A percentile compares a stretch with the other conserved stretches of the same genome.
Evolutionary conservation across 2,888 invertebrate genomes (phyloP).

Genomic region (Aporophyla nigra): DNA sequence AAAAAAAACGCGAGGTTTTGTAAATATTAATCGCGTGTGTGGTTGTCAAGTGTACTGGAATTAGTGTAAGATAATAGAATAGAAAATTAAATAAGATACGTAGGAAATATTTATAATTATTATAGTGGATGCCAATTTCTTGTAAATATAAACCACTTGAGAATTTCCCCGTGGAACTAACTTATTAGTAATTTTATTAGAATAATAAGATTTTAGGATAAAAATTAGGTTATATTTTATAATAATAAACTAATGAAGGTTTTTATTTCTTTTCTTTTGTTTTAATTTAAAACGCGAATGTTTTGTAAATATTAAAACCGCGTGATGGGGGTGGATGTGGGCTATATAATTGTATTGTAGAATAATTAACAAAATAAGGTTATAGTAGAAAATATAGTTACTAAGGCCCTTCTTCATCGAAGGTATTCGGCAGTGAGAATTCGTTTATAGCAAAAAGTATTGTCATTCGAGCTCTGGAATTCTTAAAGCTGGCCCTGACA

Average conservation of each 20-base stretch:
- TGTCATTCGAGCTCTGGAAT: not conserved
- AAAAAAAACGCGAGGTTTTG: not conserved
- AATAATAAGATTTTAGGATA: not conserved
- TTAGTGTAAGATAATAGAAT: not conserved
- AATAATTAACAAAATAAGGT: not conserved
- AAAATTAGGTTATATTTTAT: not conserved
- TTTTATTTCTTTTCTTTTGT: not conserved
- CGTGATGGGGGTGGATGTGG: not conserved
- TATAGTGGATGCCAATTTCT: not conserved
- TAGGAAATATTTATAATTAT: not conserved
- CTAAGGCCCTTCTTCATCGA: not conserved
- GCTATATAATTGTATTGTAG: not conserved
- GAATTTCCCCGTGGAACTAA: not conserved
- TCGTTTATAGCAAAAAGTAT: not conserved
- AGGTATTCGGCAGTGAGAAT: not conserved
- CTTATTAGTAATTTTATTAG: not conserved
- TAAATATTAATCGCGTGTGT: not conserved
- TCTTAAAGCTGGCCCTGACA: not conserved
- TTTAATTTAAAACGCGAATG: not conserved
- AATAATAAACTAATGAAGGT: not conserved
- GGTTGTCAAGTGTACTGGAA: not conserved
- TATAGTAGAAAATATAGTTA: not conserved
- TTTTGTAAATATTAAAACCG: constrained; percentile 3
- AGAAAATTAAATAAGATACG: not conserved
- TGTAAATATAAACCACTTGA: not conserved